Conservation (phyloP, 2,113 vertebrate genomes). For the Actenoides hombroni region DNA sequence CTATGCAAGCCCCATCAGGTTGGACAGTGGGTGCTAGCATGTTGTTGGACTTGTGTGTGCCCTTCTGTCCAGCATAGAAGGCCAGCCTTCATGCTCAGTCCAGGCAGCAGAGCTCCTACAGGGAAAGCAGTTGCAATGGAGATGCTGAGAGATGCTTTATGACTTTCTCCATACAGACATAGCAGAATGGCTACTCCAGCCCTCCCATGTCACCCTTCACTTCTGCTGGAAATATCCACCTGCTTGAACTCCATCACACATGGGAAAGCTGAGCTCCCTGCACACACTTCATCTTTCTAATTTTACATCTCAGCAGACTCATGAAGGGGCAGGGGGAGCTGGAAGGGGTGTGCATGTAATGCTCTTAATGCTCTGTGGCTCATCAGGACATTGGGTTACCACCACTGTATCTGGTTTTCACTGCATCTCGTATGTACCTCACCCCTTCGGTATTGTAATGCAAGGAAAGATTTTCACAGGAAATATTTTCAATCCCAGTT, state of each 20-base stretch:
- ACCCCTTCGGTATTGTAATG: fast-evolving
- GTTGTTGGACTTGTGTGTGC: not conserved
- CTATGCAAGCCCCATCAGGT: not conserved
- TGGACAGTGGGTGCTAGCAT: not conserved
- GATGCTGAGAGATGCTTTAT: not conserved
- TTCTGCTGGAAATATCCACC: not conserved
- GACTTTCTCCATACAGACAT: not conserved
- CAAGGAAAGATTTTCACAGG: not conserved
- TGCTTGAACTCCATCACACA: not conserved
- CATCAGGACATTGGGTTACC: not conserved
- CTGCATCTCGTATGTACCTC: not conserved
- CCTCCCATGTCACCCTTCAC: fast-evolving
- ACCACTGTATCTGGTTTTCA: not conserved
- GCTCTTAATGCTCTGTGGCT: not conserved
- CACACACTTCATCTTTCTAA: not conserved
- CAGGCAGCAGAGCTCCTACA: not conserved
- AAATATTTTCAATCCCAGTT: not conserved
- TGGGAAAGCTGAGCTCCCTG: not conserved
- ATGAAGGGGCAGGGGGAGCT: not conserved
- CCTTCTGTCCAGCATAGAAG: not conserved
- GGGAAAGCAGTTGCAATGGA: not conserved
- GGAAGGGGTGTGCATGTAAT: not conserved
- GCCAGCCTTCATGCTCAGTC: not conserved
- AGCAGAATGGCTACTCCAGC: not conserved
- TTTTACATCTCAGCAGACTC: not conserved